Conservation (phyloP, 2,113 vertebrate genomes). For the Callipepla squamata region DNA sequence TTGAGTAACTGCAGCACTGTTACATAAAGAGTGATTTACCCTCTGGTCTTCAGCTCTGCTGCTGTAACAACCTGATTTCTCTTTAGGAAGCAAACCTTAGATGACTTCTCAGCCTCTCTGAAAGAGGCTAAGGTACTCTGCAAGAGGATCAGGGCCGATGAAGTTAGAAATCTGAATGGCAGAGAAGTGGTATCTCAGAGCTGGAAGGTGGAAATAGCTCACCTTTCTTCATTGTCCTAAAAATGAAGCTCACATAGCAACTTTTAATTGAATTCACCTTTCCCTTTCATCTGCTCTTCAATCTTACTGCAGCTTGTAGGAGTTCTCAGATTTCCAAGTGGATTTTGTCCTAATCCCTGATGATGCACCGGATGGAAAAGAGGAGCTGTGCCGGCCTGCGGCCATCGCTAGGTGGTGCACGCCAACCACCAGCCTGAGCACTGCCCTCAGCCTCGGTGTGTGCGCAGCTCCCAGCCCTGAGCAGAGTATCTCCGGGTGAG, state of each 20-base stretch:
- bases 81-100: not conserved
- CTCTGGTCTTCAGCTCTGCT: not conserved
- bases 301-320: not conserved
- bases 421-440: not conserved
- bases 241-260: not conserved
- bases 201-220: not conserved
- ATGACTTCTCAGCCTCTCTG: not conserved
- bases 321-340: not conserved
- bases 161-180: not conserved
- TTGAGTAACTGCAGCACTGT: not conserved
- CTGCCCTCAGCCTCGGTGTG: fast-evolving
- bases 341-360: not conserved
- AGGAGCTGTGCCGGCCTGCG: not conserved
- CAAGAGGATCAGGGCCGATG: not conserved
- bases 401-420: constrained; percentile 55
- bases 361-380: not conserved
- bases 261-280: not conserved
- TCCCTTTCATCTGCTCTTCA: not conserved
- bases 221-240: not conserved
- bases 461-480: fast-evolving
- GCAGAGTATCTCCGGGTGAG: too few relatives aligned
- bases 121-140: not conserved
- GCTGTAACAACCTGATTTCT: not conserved
- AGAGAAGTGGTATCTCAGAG: not conserved
- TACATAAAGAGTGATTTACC: not conserved